phyloP scores from a whole-genome alignment of 2,888 invertebrate species.

The Drosophila bunnanda region DNA sequence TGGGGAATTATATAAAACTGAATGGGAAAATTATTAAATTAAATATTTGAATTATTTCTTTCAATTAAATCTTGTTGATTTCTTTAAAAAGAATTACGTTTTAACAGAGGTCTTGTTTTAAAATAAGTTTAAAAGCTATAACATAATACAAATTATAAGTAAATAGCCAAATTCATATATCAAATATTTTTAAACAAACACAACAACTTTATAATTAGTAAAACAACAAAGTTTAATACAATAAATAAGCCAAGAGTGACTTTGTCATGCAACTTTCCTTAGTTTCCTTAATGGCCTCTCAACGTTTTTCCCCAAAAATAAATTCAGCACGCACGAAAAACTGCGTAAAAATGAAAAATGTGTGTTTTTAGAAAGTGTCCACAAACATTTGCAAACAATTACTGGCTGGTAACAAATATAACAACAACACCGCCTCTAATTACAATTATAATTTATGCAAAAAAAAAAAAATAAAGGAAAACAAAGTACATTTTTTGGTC shows the following conservation, averaged over 20 bases:
- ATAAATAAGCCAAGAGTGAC: background rate
- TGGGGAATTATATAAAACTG: background rate
- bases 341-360: slow-evolving; percentile 34
- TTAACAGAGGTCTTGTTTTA: background rate
- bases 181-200: too few relatives aligned
- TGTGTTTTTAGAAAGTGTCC: slow-evolving; percentile 47
- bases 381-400: slow-evolving; percentile 71
- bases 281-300: slow-evolving; percentile 5
- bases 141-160: background rate
- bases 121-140: too few relatives aligned
- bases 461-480: slow-evolving; percentile 26
- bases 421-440: slow-evolving; percentile 47
- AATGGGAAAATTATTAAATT: background rate
- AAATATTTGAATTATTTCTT: background rate
- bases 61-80: background rate
- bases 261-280: slow-evolving; percentile 5
- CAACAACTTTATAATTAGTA: background rate
- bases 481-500: slow-evolving; percentile 24
- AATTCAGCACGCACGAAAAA: slow-evolving; percentile 25
- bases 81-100: background rate
- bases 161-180: background rate
- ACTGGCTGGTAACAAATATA: slow-evolving; percentile 32
- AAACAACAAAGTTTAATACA: background rate
- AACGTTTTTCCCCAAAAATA: slow-evolving; percentile 1
- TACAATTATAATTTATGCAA: slow-evolving; percentile 67